Percentiles rank a stretch among this genome's conserved stretches.
phyloP scores from a whole-genome alignment of 1,140 invertebrate genomes.

The Oncopodura yosiiana region DNA sequence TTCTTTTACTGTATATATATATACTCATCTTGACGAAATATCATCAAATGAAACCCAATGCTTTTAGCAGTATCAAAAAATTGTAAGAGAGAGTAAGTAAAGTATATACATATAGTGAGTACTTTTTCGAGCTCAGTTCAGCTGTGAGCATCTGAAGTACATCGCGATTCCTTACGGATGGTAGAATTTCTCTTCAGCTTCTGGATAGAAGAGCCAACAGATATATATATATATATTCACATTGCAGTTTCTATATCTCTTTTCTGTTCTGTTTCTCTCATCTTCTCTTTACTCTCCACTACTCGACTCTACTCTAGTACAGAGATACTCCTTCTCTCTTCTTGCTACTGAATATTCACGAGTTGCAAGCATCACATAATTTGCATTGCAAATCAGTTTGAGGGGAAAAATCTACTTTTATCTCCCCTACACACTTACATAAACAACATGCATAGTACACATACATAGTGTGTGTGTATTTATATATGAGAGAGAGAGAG shows the following conservation, averaged over 20 bases:
- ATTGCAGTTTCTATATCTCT: neutral
- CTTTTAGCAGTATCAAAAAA: neutral
- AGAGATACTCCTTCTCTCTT: neutral
- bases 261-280: neutral
- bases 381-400: constrained; percentile 34
- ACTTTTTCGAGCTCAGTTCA: neutral
- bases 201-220: neutral
- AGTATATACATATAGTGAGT: neutral
- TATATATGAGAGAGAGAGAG: neutral
- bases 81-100: neutral
- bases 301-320: neutral
- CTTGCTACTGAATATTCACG: constrained; percentile 32
- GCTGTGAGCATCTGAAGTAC: neutral
- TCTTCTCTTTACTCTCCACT: neutral
- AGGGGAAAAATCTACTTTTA: constrained; percentile 34
- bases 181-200: neutral
- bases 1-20: too few relatives aligned
- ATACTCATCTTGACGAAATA: too few relatives aligned
- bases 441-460: too few relatives aligned
- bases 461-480: too few relatives aligned
- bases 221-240: neutral
- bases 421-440: constrained; percentile 35
- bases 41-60: neutral
- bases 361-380: constrained; percentile 27
- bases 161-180: constrained; percentile 5